Evolutionary conservation across 1,140 invertebrate genomes (phyloP), one percentile per base, ranked within the genome.

Genomic region (Hormaphis cornu): DNA sequence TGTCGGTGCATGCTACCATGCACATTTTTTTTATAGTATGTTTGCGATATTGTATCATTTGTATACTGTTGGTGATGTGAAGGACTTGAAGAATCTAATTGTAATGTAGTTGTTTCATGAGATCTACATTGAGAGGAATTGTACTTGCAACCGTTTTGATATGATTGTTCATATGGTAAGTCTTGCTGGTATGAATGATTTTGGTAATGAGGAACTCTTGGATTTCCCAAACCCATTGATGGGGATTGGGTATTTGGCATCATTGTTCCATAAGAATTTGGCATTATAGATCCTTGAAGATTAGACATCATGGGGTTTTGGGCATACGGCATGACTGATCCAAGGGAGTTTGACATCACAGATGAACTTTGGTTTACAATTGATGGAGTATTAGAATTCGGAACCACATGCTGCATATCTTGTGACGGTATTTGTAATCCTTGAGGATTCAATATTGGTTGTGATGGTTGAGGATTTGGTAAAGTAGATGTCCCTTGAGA

Each of bases 191-290:
- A 66, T 20, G 26, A 66, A 66, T 50, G n/a, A 50, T 48, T 66
- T 22, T 18, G 44, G 14, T 50, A 66, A 16, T 66, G 44, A 33
- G 61, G 44, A 48, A 48, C 40, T 66, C 61, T 66, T 30, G 61
- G 28, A 66, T 66, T 50, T 48, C 28, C 44, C 7, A 33, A 48
- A 35, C 18, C 44, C 18, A 50, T 48, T 16, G 24, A 12, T 30
- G 26, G n/a, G 28, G 24, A 28, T 48, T 66, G 61, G 8, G 28
- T 66, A 66, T 66, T 66, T 66, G 42, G 42, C 24, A 66, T 66
- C 26, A 46, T 46, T 22, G 58, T 63, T 63, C 58, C 58, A 44
- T 63, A 42, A 30, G 58, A 63, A 63, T 63, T 63, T 6, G 58
- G 24, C 40, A 63, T 63, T n/a, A 63, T 18, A 7, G 35, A 16